A percentile compares a stretch with the other conserved stretches of the same genome.
Evolutionary conservation across 2,113 vertebrate genomes (phyloP).

Genomic region (Dicrurus megarhynchus): DNA sequence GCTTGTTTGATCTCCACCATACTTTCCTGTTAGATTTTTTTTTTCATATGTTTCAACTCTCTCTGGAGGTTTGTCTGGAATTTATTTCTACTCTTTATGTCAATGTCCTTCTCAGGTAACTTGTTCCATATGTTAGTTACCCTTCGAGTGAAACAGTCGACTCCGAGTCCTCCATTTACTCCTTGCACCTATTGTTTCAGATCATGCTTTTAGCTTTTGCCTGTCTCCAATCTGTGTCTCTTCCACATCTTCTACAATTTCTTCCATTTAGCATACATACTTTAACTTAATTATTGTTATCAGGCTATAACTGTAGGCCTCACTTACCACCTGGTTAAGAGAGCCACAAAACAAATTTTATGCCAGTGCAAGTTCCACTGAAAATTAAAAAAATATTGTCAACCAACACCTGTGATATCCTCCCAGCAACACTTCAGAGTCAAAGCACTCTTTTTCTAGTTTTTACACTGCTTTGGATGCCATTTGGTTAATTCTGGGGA

Average conservation of each 20-base stretch:
- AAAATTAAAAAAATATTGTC: neutral
- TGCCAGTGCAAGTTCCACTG: neutral
- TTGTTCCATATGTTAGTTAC: conserved; percentile 27
- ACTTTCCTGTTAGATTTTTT: neutral
- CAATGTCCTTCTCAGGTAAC: conserved; percentile 27
- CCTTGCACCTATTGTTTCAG: conserved; percentile 2
- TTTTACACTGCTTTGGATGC: neutral
- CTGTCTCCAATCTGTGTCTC: neutral
- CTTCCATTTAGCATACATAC: neutral
- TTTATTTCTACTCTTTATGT: conserved; percentile 15
- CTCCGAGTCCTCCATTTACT: neutral
- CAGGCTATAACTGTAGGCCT: neutral
- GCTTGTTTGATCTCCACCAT: conserved; percentile 32
- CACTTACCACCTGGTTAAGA: neutral
- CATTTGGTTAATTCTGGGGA: neutral
- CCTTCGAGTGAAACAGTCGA: neutral
- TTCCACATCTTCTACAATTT: neutral
- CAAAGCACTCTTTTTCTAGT: neutral
- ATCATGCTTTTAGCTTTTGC: neutral
- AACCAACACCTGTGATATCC: neutral
- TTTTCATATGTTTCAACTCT: neutral
- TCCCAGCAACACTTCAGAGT: neutral
- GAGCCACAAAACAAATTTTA: neutral
- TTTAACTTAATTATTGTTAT: neutral
- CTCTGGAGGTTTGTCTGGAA: neutral